Percentiles rank a stretch among this genome's conserved stretches.
These are phyloP conservation scores for Helicorthomorpha holstii DNA, from an alignment of 1,140 invertebrate genomes.

Conservation along the genomic window DNA sequence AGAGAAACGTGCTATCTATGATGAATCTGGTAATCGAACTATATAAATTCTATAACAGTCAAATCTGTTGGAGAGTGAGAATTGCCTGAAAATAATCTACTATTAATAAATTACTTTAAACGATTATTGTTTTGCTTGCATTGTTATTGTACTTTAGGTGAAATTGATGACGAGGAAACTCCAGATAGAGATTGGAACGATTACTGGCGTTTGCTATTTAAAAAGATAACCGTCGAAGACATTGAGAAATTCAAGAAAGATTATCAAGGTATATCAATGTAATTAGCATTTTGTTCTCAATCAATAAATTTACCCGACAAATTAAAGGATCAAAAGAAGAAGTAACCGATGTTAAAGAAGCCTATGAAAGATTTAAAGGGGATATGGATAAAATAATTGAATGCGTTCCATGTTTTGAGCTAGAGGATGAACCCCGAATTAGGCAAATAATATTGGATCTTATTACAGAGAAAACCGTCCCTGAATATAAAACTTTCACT, in stretches of 20 bases:
- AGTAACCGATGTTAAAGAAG: slow-evolving; percentile 49
- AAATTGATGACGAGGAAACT: slow-evolving; percentile 45
- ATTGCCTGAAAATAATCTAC: no score
- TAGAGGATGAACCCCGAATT: slow-evolving; percentile 65
- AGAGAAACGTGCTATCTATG: slow-evolving; percentile 65
- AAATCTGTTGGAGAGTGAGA: no score
- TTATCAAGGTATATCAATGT: slow-evolving; percentile 58
- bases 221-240: slow-evolving; percentile 63
- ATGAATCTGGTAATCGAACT: slow-evolving; percentile 31
- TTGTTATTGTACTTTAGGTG: no score
- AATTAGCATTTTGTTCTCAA: neutral
- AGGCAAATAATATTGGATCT: slow-evolving; percentile 48
- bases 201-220: slow-evolving; percentile 75
- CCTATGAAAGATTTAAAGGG: slow-evolving; percentile 63
- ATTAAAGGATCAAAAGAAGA: slow-evolving; percentile 56
- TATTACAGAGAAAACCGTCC: slow-evolving; percentile 62
- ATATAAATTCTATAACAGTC: no score
- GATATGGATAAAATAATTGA: slow-evolving; percentile 76
- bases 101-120: no score
- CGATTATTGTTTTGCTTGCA: no score
- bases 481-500: slow-evolving; percentile 55
- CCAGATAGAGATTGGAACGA: slow-evolving; percentile 55
- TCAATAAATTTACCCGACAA: neutral
- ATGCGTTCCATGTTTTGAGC: slow-evolving; percentile 61
- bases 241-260: slow-evolving; percentile 69